phyloP scores from a whole-genome alignment of 2,888 invertebrate genomes.

The Drosophila testacea region DNA sequence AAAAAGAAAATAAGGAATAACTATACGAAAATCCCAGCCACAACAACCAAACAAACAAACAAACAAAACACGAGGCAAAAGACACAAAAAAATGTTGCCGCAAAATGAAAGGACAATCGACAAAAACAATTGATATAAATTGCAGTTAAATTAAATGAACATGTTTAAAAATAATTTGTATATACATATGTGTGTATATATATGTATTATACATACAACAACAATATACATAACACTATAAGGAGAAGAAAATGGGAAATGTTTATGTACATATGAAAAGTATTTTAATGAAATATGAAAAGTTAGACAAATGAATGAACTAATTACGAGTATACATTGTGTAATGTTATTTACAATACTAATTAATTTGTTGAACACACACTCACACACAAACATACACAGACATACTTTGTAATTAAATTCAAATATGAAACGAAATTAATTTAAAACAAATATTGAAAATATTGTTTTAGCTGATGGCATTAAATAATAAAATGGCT shows the following conservation, averaged over 20 bases:
- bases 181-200: conserved; percentile 25
- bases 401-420: conserved; percentile 58
- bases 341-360: conserved; percentile 33
- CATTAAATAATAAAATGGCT: conserved; percentile 45
- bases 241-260: conserved; percentile 1
- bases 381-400: conserved; percentile 19
- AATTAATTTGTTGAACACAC: conserved; percentile 30
- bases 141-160: conserved; percentile 18
- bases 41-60: conserved; percentile 15
- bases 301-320: conserved; percentile 18
- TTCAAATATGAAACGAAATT: conserved; percentile 11
- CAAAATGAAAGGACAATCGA: conserved; percentile 68
- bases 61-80: conserved; percentile 41
- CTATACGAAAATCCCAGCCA: conserved; percentile 58
- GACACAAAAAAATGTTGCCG: conserved; percentile 44
- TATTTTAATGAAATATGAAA: conserved; percentile 15
- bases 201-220: conserved; percentile 5
- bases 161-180: conserved; percentile 35
- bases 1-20: conserved; percentile 3
- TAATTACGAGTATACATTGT: conserved; percentile 24
- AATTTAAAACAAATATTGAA: conserved; percentile 11
- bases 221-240: not conserved
- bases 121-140: conserved; percentile 32
- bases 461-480: conserved; percentile 51
- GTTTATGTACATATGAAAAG: conserved; percentile 36